A percentile compares a stretch with the other conserved stretches of the same genome.
phyloP scores from a whole-genome alignment of 2,797 vertebrate genomes.

The Tapirus indicus region DNA sequence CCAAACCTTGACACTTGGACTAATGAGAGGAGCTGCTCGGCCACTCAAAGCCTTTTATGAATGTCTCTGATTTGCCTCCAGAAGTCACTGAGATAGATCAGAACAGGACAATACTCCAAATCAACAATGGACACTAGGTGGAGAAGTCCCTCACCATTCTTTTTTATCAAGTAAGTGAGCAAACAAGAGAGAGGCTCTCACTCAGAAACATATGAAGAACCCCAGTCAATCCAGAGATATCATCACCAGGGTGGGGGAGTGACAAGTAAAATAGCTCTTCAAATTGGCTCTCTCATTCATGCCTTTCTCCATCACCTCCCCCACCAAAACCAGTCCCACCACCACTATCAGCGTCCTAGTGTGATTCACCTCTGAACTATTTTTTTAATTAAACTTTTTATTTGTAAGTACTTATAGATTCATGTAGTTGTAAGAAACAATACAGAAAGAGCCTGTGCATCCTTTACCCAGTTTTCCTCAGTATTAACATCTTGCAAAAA shows the following conservation, averaged over 20 bases:
- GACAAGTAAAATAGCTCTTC: background rate
- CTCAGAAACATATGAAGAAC: background rate
- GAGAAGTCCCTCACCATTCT: background rate
- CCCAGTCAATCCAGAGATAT: background rate
- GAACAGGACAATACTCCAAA: background rate
- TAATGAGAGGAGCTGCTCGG: background rate
- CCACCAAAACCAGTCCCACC: background rate
- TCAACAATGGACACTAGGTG: background rate
- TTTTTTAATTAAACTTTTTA: background rate
- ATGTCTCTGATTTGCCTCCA: background rate
- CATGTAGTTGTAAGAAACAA: background rate
- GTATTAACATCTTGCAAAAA: conserved; percentile 26
- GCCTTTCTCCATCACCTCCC: background rate
- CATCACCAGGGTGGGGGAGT: fast-evolving
- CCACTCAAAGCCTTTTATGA: background rate
- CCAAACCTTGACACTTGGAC: background rate
- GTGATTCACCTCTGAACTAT: background rate
- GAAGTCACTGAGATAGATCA: background rate
- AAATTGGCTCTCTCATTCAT: background rate
- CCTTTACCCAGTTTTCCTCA: background rate
- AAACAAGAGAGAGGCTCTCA: background rate
- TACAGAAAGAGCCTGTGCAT: background rate
- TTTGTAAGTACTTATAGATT: background rate
- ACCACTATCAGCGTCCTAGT: background rate
- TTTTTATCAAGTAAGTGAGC: background rate